phyloP scores from a whole-genome alignment of 2,888 invertebrate genomes.

The Lepas anatifera region DNA sequence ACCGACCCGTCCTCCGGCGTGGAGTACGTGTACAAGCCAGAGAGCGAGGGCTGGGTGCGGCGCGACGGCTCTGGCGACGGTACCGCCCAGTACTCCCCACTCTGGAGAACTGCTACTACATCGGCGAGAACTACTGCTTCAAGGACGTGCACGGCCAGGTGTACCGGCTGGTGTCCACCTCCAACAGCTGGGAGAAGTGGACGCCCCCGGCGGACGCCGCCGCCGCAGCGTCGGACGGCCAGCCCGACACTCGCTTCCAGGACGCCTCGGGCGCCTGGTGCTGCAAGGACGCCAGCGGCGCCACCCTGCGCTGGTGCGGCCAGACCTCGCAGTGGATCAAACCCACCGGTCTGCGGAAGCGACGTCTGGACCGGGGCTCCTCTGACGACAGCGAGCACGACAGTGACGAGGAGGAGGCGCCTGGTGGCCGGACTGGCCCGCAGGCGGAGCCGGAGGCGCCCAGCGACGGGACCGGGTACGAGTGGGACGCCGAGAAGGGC shows the following conservation, averaged over 20 bases:
- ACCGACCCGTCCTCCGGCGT: constrained; percentile 56
- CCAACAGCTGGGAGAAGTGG: constrained; percentile 33
- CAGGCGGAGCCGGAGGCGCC: constrained; percentile 70
- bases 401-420: constrained; percentile 40
- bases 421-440: constrained; percentile 60
- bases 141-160: constrained; percentile 43
- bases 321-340: neutral
- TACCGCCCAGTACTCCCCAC: neutral
- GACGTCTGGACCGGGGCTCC: constrained; percentile 3
- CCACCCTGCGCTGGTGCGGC: constrained; percentile 21
- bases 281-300: constrained; percentile 26
- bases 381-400: constrained; percentile 25
- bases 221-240: neutral
- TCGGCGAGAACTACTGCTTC: constrained; percentile 12
- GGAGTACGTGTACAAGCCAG: constrained; percentile 51
- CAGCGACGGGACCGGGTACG: constrained; percentile 72
- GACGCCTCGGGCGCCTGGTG: constrained; percentile 26
- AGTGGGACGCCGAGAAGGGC: constrained; percentile 80
- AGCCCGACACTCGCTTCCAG: constrained; percentile 15
- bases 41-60: constrained; percentile 32
- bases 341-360: constrained; percentile 25
- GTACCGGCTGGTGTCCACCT: constrained; percentile 36
- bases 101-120: constrained; percentile 11
- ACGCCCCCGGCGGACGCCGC: constrained; percentile 5
- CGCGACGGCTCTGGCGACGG: neutral